Percentiles rank a stretch among this genome's conserved stretches.
Evolutionary conservation across 1,140 invertebrate genomes (phyloP).

Genomic region (Cylas formicarius): DNA sequence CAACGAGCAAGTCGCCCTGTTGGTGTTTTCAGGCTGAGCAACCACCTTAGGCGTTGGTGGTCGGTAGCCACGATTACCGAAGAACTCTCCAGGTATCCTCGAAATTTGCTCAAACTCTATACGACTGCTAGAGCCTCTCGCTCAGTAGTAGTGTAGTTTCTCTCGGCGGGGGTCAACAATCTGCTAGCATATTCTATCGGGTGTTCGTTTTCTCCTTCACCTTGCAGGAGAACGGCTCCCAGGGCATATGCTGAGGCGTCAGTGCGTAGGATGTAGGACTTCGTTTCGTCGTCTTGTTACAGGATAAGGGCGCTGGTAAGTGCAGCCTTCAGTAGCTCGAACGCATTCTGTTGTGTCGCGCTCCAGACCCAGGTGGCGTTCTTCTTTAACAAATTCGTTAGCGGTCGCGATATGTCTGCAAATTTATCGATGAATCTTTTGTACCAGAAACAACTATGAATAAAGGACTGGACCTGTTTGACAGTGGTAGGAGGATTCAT

Average conservation of each 20-base stretch:
- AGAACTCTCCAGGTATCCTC: conserved; percentile 26
- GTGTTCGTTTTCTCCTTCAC: conserved; percentile 27
- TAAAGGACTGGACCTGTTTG: conserved; percentile 27
- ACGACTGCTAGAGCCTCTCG: conserved; percentile 37
- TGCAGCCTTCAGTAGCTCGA: conserved; percentile 20
- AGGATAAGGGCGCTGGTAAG: conserved; percentile 9
- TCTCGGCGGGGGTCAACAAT: conserved; percentile 34
- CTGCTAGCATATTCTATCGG: conserved; percentile 39
- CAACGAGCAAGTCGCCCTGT: too few species aligned
- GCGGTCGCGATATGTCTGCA: conserved; percentile 31
- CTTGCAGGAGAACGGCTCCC: conserved; percentile 40
- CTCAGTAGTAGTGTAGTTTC: conserved; percentile 40
- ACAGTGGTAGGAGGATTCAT: conserved; percentile 26
- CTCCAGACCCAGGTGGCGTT: conserved; percentile 23
- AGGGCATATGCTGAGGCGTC: conserved; percentile 37
- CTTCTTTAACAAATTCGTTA: conserved; percentile 19
- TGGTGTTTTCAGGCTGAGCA: too few species aligned
- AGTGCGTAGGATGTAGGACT: conserved; percentile 25
- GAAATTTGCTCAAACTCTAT: conserved; percentile 37
- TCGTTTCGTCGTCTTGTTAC: not conserved
- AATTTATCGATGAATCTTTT: conserved; percentile 40
- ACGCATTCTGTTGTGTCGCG: conserved; percentile 19
- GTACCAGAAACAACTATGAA: conserved; percentile 29
- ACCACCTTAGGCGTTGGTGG: conserved; percentile 28
- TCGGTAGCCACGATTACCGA: conserved; percentile 36